Evolutionary conservation across 2,797 vertebrate species (phyloP).

Genomic region (Enteromius mattozi): DNA sequence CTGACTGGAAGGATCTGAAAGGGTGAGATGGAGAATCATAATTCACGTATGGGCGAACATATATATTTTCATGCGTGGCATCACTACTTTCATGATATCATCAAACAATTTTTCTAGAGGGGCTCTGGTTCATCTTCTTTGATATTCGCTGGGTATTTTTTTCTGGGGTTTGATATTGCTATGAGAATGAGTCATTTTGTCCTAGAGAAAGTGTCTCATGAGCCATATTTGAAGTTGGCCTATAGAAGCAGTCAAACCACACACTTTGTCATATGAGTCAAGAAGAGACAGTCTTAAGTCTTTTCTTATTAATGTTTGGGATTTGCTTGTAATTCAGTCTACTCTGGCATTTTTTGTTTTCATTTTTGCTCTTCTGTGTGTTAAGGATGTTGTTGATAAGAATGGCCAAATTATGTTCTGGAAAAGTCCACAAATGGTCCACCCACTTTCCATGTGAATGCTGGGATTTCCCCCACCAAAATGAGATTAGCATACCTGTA

Average conservation of each 20-base stretch:
- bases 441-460: constrained; percentile 8
- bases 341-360: background rate
- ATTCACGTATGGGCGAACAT: background rate
- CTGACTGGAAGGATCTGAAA: background rate
- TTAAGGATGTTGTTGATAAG: background rate
- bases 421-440: constrained; percentile 21
- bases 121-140: constrained; percentile 32
- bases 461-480: constrained; percentile 28
- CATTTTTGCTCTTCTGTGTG: background rate
- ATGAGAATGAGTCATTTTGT: constrained; percentile 61
- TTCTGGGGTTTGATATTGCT: constrained; percentile 41
- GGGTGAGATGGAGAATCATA: background rate
- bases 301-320: constrained; percentile 1
- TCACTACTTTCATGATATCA: constrained; percentile 7
- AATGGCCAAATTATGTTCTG: constrained; percentile 17
- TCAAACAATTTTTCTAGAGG: background rate
- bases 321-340: background rate
- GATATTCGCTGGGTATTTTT: constrained; percentile 55
- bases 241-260: constrained; percentile 29
- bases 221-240: constrained; percentile 56
- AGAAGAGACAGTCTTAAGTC: background rate
- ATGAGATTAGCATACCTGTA: constrained; percentile 17
- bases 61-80: background rate
- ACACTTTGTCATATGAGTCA: constrained; percentile 20
- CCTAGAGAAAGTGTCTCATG: constrained; percentile 62